These are phyloP conservation scores for Diarsia brunnea DNA, from an alignment of 2,888 invertebrate species.

Conservation along the genomic window DNA sequence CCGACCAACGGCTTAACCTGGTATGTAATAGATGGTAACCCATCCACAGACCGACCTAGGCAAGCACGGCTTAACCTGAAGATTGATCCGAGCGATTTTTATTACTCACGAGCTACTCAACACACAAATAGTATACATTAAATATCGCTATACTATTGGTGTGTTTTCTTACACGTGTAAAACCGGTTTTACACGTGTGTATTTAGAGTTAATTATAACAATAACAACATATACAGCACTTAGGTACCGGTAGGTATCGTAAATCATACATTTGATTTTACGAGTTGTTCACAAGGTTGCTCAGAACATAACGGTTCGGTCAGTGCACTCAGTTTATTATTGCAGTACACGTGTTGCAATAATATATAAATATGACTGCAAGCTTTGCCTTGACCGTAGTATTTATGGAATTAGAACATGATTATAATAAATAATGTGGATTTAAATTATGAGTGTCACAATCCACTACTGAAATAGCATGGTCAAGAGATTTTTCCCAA, in stretches of 20 bases:
- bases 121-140: too few species aligned
- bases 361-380: neutral
- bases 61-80: too few species aligned
- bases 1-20: too few species aligned
- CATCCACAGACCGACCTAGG: too few species aligned
- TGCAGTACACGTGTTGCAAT: constrained; percentile 36
- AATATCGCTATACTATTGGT: too few species aligned
- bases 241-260: neutral
- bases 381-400: constrained; percentile 5
- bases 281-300: constrained; percentile 24
- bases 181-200: neutral
- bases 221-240: neutral
- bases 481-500: neutral
- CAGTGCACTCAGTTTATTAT: constrained; percentile 29
- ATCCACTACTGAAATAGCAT: neutral
- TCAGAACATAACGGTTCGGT: constrained; percentile 2
- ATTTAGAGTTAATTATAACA: neutral
- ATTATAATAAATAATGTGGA: neutral
- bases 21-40: too few species aligned
- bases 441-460: neutral
- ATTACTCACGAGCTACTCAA: too few species aligned
- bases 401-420: neutral
- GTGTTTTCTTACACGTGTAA: too few species aligned
- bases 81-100: too few species aligned
- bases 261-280: constrained; percentile 15